Evolutionary conservation across 1,140 invertebrate species (phyloP), one percentile per base, ranked within the genome.

Genomic region (Bradysia coprophila): DNA sequence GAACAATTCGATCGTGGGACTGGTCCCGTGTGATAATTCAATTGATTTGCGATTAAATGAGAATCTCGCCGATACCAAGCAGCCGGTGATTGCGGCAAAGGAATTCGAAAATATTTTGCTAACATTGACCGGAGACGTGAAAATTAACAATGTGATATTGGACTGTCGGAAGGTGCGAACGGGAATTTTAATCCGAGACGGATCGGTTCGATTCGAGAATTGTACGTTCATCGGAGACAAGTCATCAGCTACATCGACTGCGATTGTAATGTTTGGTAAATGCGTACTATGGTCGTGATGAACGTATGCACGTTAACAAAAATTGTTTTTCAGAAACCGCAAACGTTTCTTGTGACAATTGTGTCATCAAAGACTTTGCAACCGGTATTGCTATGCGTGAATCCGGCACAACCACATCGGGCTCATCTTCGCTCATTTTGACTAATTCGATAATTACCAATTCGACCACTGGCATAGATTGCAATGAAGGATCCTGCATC

Each of bases 51-150:
- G n/a, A n/a, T n/a, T n/a, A n/a, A n/a, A n/a, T n/a, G n/a, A n/a
- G n/a, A n/a, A n/a, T n/a, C n/a, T n/a, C n/a, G n/a, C n/a, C n/a
- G n/a, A n/a, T n/a, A n/a, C n/a, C n/a, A n/a, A n/a, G n/a, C n/a
- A n/a, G n/a, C n/a, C n/a, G n/a, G n/a, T n/a, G n/a, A n/a, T n/a
- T n/a, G n/a, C n/a, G n/a, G n/a, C n/a, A n/a, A n/a, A n/a, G n/a
- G n/a, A n/a, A n/a, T n/a, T n/a, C n/a, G 58, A 63, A 40, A 54
- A 59, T 19, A 58, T 63, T 21, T 45, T 67, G 13, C 48, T 67
- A 36, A 59, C 62, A 23, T 48, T 54, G 36, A 55, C 61, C 31
- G 57, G 57, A 0, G 47, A 57, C 44, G 55, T 56, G 15, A 43
- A 49, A 1, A 38, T 68, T 2, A 55, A 63, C 28, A 62, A 67